Conservation (phyloP, 1,140 invertebrate species). For the Gerris buenoi region DNA sequence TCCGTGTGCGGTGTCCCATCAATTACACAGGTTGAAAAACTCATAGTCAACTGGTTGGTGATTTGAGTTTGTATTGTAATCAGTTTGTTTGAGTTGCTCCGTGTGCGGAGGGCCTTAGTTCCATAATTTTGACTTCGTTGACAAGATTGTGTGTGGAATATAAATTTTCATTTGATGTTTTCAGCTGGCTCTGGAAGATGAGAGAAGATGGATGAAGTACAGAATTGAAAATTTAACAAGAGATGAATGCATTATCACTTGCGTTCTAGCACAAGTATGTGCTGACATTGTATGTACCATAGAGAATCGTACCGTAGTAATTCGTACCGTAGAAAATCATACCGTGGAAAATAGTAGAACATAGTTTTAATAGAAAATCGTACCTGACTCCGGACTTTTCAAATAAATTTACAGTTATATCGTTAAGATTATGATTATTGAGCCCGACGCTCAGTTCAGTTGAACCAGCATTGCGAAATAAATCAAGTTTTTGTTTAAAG, state of each 20-base stretch:
- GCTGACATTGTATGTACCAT: no score
- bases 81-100: neutral
- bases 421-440: no score
- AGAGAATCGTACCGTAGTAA: no score
- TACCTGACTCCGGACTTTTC: no score
- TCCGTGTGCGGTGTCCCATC: neutral
- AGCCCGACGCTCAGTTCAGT: no score
- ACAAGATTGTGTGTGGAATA: neutral
- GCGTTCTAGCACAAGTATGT: neutral
- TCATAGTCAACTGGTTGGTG: neutral
- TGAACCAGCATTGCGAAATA: no score
- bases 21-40: neutral
- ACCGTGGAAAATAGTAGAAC: no score
- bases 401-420: no score
- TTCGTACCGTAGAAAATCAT: no score
- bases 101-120: neutral
- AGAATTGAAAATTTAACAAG: neutral
- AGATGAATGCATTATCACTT: neutral
- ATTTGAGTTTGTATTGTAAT: neutral
- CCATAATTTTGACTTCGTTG: neutral
- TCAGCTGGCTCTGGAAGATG: neutral
- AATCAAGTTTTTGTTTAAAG: no score
- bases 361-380: no score
- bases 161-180: neutral
- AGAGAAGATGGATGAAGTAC: neutral